Evolutionary conservation across 2,797 vertebrate species (phyloP).

Genomic region (Coregonus suidteri): DNA sequence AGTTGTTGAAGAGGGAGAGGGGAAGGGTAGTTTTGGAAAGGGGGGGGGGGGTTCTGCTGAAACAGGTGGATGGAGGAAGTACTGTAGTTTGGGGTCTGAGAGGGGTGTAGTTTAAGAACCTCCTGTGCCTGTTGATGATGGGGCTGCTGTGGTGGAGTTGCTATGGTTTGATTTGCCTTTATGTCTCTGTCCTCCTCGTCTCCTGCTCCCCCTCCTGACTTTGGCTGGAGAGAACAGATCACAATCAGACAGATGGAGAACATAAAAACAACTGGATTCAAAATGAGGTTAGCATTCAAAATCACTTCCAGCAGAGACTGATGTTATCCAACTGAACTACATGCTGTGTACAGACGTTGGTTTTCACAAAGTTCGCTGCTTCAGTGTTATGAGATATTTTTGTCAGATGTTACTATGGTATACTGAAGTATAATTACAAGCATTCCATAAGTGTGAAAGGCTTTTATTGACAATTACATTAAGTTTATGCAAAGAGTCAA

Average conservation of each 20-base stretch:
- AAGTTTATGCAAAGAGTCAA: too few species aligned
- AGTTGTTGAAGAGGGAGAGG: neutral
- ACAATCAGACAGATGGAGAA: neutral
- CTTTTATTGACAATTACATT: too few species aligned
- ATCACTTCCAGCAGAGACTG: too few species aligned
- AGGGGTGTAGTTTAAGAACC: conserved; percentile 58
- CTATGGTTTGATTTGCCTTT: conserved; percentile 75
- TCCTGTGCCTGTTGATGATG: conserved; percentile 66
- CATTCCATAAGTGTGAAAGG: too few species aligned
- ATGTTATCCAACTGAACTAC: too few species aligned
- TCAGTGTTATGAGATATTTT: too few species aligned
- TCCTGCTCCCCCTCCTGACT: conserved; percentile 77
- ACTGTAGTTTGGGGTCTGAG: neutral
- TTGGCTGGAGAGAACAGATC: conserved; percentile 63
- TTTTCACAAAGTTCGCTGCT: too few species aligned
- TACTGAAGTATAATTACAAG: too few species aligned
- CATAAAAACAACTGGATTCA: too few species aligned
- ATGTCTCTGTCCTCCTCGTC: conserved; percentile 79
- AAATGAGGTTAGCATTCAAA: too few species aligned
- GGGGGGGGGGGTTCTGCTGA: neutral
- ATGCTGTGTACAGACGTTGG: too few species aligned
- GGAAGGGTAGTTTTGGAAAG: neutral
- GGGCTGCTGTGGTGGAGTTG: conserved; percentile 56
- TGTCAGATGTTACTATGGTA: too few species aligned
- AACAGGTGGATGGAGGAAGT: neutral